Conservation (phyloP, 2,797 vertebrate genomes). For the Acanthis flammea region DNA sequence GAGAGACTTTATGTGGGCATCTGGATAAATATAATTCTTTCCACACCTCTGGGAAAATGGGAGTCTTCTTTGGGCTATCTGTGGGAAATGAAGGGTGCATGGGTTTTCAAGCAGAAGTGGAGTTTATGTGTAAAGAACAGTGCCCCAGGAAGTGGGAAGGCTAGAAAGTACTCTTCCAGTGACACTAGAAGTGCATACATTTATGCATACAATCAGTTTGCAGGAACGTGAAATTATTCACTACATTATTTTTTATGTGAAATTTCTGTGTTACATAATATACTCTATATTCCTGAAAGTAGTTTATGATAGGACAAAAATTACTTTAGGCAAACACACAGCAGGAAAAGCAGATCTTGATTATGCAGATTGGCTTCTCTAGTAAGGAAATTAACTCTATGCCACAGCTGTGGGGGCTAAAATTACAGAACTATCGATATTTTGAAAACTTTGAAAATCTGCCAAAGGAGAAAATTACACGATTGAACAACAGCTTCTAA, state of each 20-base stretch:
- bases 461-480: conserved; percentile 75
- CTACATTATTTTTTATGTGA: background rate
- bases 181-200: background rate
- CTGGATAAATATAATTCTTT: background rate
- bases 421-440: conserved; percentile 69
- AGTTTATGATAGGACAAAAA: conserved; percentile 1
- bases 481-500: conserved; percentile 57
- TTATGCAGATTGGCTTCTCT: conserved; percentile 70
- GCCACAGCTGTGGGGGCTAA: conserved; percentile 67
- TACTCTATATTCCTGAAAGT: background rate
- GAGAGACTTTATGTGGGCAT: background rate
- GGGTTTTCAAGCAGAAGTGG: background rate
- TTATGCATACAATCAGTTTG: background rate
- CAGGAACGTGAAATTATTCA: background rate
- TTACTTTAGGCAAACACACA: conserved; percentile 32
- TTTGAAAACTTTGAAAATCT: conserved; percentile 76
- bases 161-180: background rate
- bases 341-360: conserved; percentile 15
- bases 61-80: background rate
- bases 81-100: background rate
- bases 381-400: conserved; percentile 68
- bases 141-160: background rate
- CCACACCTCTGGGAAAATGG: background rate
- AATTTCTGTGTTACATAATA: background rate
- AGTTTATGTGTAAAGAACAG: background rate